Evolutionary conservation across 2,888 invertebrate species (phyloP).

Genomic region (Anorthoa munda): DNA sequence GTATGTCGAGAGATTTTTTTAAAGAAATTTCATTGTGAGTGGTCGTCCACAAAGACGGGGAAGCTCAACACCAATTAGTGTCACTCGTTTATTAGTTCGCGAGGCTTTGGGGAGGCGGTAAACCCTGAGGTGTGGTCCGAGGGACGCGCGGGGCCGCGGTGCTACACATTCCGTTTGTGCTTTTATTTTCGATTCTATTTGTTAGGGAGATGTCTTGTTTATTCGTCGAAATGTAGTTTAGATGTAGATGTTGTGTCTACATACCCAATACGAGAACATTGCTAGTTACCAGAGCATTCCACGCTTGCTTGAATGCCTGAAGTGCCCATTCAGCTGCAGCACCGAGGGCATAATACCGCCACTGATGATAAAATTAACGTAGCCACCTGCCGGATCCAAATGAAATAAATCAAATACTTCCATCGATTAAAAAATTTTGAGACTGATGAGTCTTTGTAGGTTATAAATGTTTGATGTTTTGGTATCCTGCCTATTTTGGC

Average conservation of each 20-base stretch:
- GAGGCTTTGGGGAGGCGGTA: conserved; percentile 66
- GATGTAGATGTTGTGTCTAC: background rate
- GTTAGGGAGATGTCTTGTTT: conserved; percentile 17
- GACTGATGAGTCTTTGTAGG: too few species aligned
- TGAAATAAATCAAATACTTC: background rate
- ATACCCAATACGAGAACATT: fast-evolving
- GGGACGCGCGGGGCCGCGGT: conserved; percentile 19
- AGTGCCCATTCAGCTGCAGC: background rate
- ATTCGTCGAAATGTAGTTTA: conserved; percentile 3
- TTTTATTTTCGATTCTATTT: conserved; percentile 29
- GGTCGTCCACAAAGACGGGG: conserved; percentile 72
- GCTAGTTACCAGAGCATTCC: background rate
- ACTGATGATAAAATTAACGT: background rate
- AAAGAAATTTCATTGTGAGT: conserved; percentile 76
- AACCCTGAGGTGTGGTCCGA: conserved; percentile 50
- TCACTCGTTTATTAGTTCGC: conserved; percentile 85
- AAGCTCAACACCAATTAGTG: conserved; percentile 84
- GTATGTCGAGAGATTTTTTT: conserved; percentile 74
- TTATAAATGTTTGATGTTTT: too few species aligned
- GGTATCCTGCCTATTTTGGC: background rate
- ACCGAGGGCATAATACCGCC: background rate
- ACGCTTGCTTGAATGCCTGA: background rate
- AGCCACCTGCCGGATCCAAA: background rate
- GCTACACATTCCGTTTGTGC: background rate
- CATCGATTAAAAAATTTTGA: background rate